Conservation (phyloP, 2,113 vertebrate genomes). For the Scomber colias region DNA sequence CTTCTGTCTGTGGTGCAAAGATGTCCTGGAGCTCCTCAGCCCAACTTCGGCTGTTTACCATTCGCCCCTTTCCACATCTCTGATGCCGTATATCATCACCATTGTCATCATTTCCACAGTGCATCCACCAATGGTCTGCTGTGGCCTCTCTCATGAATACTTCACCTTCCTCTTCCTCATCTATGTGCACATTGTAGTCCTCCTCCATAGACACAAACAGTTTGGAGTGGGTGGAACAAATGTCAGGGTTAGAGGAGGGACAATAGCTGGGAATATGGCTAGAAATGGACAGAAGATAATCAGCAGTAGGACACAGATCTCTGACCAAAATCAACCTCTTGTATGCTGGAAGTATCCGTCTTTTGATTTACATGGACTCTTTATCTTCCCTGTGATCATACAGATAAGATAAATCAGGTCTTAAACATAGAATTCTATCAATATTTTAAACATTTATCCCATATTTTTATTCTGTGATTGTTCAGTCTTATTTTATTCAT, state of each 20-base stretch:
- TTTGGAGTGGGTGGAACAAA: background rate
- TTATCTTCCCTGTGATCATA: slow-evolving; percentile 2
- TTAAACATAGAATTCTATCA: background rate
- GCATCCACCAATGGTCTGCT: slow-evolving; percentile 65
- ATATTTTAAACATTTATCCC: too few relatives aligned
- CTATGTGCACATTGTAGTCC: slow-evolving; percentile 70
- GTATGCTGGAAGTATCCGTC: background rate
- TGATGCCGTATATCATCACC: slow-evolving; percentile 7
- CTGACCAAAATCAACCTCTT: slow-evolving; percentile 1
- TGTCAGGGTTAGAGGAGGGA: background rate
- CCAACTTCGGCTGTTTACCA: slow-evolving; percentile 75
- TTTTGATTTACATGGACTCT: slow-evolving; percentile 1
- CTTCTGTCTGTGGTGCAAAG: slow-evolving; percentile 47
- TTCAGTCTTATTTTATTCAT: too few relatives aligned
- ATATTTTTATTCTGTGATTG: too few relatives aligned
- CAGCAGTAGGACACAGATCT: background rate
- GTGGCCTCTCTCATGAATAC: slow-evolving; percentile 39
- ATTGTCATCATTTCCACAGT: slow-evolving; percentile 38
- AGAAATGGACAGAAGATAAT: slow-evolving; percentile 30
- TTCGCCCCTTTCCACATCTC: slow-evolving; percentile 35
- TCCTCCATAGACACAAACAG: slow-evolving; percentile 59
- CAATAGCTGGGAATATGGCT: slow-evolving; percentile 21
- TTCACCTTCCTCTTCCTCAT: slow-evolving; percentile 61
- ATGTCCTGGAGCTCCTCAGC: slow-evolving; percentile 73
- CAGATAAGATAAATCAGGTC: background rate